Evolutionary conservation across 2,888 invertebrate species (phyloP).

Genomic region (Cosmorhoe ocellata): DNA sequence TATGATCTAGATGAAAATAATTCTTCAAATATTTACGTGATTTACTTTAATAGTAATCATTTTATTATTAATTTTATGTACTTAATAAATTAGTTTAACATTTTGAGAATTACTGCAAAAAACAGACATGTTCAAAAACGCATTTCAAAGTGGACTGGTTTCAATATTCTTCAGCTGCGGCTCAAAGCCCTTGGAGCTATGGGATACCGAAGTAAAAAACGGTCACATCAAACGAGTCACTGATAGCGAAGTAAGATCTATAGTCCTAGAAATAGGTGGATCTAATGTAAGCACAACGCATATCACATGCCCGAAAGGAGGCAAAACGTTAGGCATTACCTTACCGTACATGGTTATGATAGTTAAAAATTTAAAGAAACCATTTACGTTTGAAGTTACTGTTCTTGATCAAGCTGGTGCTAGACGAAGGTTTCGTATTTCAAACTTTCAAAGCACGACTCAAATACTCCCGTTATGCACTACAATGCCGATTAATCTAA

Average conservation of each 20-base stretch:
- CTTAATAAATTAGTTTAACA: no score
- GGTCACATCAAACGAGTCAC: conserved; percentile 56
- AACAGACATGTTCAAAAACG: conserved; percentile 75
- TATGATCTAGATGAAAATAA: no score
- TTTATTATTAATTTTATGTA: no score
- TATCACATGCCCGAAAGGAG: conserved; percentile 95
- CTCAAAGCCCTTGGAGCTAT: conserved; percentile 76
- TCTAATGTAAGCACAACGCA: conserved; percentile 98
- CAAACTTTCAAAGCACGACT: conserved; percentile 96
- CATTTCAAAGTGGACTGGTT: conserved; percentile 80
- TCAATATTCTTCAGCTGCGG: conserved; percentile 81
- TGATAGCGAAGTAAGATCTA: conserved; percentile 97
- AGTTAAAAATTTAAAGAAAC: conserved; percentile 98
- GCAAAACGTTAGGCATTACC: conserved; percentile 95
- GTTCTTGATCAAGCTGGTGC: conserved; percentile 94
- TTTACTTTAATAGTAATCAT: no score
- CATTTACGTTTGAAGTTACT: conserved; percentile 96
- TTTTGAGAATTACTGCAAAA: not conserved
- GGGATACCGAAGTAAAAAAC: conserved; percentile 57
- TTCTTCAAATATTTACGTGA: no score
- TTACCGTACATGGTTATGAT: conserved; percentile 97
- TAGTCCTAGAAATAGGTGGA: conserved; percentile 97
- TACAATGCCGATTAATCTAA: conserved; percentile 97
- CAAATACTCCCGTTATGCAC: conserved; percentile 91
- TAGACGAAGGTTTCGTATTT: conserved; percentile 94